Percentiles rank a stretch among this genome's conserved stretches.
phyloP scores from a whole-genome alignment of 2,888 invertebrate species.

The Catotricha subobsoleta region DNA sequence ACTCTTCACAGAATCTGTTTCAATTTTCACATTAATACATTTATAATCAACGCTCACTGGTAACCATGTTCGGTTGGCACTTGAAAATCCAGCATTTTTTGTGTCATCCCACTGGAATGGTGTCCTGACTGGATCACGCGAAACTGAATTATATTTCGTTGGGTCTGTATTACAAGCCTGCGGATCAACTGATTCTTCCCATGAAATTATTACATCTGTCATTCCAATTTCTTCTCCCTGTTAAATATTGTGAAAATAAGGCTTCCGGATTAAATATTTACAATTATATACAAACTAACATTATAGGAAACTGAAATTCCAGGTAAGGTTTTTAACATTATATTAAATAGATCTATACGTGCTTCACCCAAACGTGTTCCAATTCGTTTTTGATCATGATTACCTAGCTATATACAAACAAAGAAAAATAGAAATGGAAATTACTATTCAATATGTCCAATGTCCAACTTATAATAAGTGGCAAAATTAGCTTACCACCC shows the following conservation, averaged over 20 bases:
- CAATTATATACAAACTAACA: conserved; percentile 16
- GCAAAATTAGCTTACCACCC: conserved; percentile 37
- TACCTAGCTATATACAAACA: conserved; percentile 27
- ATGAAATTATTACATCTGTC: conserved; percentile 38
- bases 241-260: conserved; percentile 11
- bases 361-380: conserved; percentile 30
- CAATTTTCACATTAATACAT: conserved; percentile 38
- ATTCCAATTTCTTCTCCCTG: conserved; percentile 64
- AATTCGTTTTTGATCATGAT: conserved; percentile 32
- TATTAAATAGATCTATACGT: conserved; percentile 34
- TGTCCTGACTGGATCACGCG: conserved; percentile 34
- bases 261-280: conserved; percentile 1
- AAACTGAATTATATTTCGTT: conserved; percentile 22
- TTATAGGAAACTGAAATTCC: conserved; percentile 40
- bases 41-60: conserved; percentile 44
- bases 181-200: conserved; percentile 42
- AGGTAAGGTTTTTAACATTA: conserved; percentile 38
- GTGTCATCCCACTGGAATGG: conserved; percentile 35
- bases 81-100: conserved; percentile 3
- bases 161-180: conserved; percentile 36
- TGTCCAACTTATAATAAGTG: not conserved
- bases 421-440: not conserved
- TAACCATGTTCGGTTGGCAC: conserved; percentile 37
- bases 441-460: not conserved
- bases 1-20: conserved; percentile 34